Conservation (phyloP, 2,113 vertebrate genomes). For the Zingel zingel region DNA sequence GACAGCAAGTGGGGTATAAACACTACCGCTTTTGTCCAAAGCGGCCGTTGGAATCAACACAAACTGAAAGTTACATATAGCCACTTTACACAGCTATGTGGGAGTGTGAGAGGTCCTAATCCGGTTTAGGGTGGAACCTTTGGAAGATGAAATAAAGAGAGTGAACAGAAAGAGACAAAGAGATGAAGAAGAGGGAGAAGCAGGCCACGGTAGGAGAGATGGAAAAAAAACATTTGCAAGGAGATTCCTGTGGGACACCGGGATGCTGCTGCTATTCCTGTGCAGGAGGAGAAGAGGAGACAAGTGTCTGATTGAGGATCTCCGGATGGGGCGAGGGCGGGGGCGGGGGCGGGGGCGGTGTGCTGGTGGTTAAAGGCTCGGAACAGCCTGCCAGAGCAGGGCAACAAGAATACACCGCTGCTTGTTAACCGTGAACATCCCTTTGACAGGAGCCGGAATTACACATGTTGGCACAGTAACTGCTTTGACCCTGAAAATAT, state of each 20-base stretch:
- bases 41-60: too few species aligned
- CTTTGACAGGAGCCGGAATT: constrained; percentile 30
- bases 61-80: too few species aligned
- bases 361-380: constrained; percentile 32
- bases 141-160: not conserved
- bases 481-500: constrained; percentile 16
- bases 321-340: constrained; percentile 11
- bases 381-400: constrained; percentile 31
- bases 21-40: too few species aligned
- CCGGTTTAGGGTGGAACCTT: not conserved
- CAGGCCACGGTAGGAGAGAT: not conserved
- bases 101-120: not conserved
- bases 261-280: constrained; percentile 74
- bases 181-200: not conserved
- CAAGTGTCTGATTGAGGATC: constrained; percentile 69
- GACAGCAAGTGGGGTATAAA: too few species aligned
- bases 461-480: constrained; percentile 13
- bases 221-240: constrained; percentile 28
- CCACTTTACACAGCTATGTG: not conserved
- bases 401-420: constrained; percentile 28
- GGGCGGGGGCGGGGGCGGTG: not conserved
- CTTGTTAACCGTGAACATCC: constrained; percentile 52
- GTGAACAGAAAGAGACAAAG: constrained; percentile 7
- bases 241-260: constrained; percentile 60
- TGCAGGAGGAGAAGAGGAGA: constrained; percentile 43